A percentile compares a stretch with the other conserved stretches of the same genome.
phyloP scores from a whole-genome alignment of 2,888 invertebrate species.

The Xestia sexstrigata region DNA sequence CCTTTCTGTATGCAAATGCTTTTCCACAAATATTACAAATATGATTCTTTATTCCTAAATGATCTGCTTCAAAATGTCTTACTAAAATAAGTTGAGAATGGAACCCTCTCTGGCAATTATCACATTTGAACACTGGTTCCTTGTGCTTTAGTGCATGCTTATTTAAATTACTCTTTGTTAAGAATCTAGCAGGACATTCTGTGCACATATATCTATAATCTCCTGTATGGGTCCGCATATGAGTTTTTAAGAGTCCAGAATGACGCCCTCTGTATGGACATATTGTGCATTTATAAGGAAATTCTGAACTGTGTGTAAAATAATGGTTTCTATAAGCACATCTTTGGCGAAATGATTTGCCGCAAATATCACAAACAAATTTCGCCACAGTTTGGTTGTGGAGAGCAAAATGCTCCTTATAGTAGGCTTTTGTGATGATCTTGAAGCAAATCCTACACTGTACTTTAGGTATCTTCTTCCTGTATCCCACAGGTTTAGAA shows the following conservation, averaged over 20 bases:
- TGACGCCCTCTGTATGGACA: constrained; percentile 78
- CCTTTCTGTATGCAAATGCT: constrained; percentile 81
- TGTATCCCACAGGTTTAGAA: constrained; percentile 13
- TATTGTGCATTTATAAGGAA: constrained; percentile 77
- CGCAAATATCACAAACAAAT: constrained; percentile 81
- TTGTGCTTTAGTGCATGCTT: constrained; percentile 79
- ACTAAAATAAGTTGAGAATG: constrained; percentile 76
- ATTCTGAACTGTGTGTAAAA: constrained; percentile 75
- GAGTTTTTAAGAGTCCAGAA: constrained; percentile 76
- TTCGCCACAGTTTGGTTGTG: constrained; percentile 71
- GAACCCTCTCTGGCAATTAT: constrained; percentile 77
- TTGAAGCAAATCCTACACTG: constrained; percentile 49
- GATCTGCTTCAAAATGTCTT: constrained; percentile 78
- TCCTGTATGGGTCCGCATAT: constrained; percentile 78
- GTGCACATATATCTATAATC: constrained; percentile 81
- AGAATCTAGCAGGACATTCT: constrained; percentile 78
- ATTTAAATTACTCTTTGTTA: constrained; percentile 79
- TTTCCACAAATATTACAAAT: constrained; percentile 80
- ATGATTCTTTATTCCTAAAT: constrained; percentile 81
- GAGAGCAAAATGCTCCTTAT: constrained; percentile 51
- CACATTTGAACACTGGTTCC: constrained; percentile 79
- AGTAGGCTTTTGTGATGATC: constrained; percentile 51
- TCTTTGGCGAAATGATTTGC: constrained; percentile 77
- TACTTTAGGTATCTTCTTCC: constrained; percentile 35
- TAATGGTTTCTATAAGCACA: constrained; percentile 80